Base-by-base conservation (phyloP, 1,140 invertebrate genomes). In the Pissodes strobi region DNA sequence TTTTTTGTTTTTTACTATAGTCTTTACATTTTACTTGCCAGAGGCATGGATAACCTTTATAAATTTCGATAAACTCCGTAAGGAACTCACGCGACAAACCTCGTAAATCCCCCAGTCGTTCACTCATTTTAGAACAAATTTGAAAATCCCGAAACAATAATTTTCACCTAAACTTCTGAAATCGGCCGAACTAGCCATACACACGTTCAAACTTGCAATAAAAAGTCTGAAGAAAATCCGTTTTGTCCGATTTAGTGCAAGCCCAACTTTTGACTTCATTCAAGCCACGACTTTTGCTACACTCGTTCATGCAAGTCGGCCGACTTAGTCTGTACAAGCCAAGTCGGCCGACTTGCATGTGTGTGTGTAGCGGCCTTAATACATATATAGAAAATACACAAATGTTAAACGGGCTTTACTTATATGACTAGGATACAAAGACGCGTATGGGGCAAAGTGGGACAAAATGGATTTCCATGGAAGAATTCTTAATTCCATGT, bases 161-260 rank as follows among this genome's bases (percentile, higher is more conserved):
- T 51, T n/a, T n/a, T 18, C 18, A 51, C 6, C 4, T 51, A 19
- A 51, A 51, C 46, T 43, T 43, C 39, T 23, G 46, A 51, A 51
- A 51, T 51, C 46, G 46, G 46, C 21, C 15, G 46, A 51, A 21
- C 15, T 21, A 18, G 15, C 15, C 6, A 6, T 51, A 51, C 46
- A 51, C 46, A 51, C 46, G 46, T 15, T 9, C 46, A 51, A 51
- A 51, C 46, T 51, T 51, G 46, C 46, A 51, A 27, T 23, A 27
- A 23, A 18, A 51, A 51, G 46, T 27, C 46, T 51, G 46, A 18
- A 18, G 46, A 51, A 23, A 51, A 51, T 51, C 46, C 46, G 46
- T 27, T 51, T 27, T 51, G 23, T 23, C 46, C 23, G 46, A 23
- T 51, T 51, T 51, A 51, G 17, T 15, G 46, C 46, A 51, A 51